Conservation (phyloP, 2,888 invertebrate genomes). For the Hecatera dysodea region DNA sequence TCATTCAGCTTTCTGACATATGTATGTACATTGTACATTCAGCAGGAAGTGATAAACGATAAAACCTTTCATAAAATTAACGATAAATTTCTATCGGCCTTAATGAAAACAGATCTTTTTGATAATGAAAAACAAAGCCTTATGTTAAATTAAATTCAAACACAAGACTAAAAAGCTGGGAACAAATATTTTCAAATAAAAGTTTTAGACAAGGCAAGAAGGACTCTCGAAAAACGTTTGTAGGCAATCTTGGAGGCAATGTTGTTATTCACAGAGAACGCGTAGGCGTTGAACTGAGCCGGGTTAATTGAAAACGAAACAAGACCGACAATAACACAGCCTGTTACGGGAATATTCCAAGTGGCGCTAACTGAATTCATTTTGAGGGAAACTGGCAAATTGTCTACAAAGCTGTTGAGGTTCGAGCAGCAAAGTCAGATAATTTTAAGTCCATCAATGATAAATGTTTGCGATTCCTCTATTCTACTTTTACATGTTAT, state of each 20-base stretch:
- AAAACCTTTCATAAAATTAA: too few relatives aligned
- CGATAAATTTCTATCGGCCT: too few relatives aligned
- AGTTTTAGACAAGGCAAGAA: conserved; percentile 1
- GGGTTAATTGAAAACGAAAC: conserved; percentile 64
- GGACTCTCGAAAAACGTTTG: conserved; percentile 33
- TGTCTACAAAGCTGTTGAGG: conserved; percentile 1
- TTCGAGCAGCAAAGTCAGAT: not conserved
- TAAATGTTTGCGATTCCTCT: too few relatives aligned
- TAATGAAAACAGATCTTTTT: conserved; percentile 22
- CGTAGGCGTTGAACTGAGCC: conserved; percentile 52
- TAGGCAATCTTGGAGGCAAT: conserved; percentile 39
- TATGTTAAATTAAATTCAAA: conserved; percentile 31
- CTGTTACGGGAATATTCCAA: conserved; percentile 30
- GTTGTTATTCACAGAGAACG: conserved; percentile 44
- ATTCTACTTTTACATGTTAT: not conserved
- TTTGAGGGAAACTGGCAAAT: conserved; percentile 12
- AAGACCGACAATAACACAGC: conserved; percentile 43
- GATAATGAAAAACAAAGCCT: conserved; percentile 22
- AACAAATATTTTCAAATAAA: conserved; percentile 42
- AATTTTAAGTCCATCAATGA: not conserved
- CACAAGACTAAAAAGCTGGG: conserved; percentile 10
- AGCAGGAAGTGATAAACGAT: not conserved
- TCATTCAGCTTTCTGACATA: conserved; percentile 5
- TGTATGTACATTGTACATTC: too few relatives aligned
- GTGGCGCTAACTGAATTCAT: conserved; percentile 26